phyloP scores from a whole-genome alignment of 2,113 vertebrate genomes.

The Entelurus aequoreus region DNA sequence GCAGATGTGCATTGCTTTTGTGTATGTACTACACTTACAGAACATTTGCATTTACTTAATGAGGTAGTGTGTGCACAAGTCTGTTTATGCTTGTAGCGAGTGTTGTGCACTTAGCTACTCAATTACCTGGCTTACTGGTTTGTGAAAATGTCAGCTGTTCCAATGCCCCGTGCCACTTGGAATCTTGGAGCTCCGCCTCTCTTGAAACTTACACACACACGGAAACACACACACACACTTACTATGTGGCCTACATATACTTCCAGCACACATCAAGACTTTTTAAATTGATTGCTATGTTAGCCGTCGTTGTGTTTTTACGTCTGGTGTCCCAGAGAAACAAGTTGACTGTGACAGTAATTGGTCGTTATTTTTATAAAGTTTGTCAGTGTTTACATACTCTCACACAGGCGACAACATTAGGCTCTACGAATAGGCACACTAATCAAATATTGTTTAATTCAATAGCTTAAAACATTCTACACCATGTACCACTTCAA shows the following conservation, averaged over 20 bases:
- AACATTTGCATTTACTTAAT: constrained; percentile 60
- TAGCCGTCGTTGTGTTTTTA: constrained; percentile 14
- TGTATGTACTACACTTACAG: constrained; percentile 38
- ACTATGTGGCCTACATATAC: constrained; percentile 25
- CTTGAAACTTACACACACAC: constrained; percentile 5
- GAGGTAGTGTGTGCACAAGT: constrained; percentile 41
- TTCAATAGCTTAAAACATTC: no score
- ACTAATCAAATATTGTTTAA: no score
- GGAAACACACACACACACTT: constrained; percentile 5
- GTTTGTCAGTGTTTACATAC: neutral
- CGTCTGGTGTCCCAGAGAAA: constrained; percentile 19
- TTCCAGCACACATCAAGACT: constrained; percentile 12
- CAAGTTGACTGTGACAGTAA: neutral
- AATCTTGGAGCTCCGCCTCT: constrained; percentile 28
- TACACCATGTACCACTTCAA: no score
- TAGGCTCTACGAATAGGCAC: no score
- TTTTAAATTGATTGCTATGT: constrained; percentile 30
- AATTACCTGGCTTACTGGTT: constrained; percentile 68
- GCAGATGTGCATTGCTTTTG: constrained; percentile 50
- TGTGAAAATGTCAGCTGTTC: constrained; percentile 65
- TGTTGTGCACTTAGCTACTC: constrained; percentile 53
- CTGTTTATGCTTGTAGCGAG: constrained; percentile 58
- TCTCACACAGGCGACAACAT: no score
- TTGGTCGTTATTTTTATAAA: constrained; percentile 6
- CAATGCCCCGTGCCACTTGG: constrained; percentile 25